phyloP scores from a whole-genome alignment of 2,888 invertebrate species.

The Dorcus parallelipipedus region DNA sequence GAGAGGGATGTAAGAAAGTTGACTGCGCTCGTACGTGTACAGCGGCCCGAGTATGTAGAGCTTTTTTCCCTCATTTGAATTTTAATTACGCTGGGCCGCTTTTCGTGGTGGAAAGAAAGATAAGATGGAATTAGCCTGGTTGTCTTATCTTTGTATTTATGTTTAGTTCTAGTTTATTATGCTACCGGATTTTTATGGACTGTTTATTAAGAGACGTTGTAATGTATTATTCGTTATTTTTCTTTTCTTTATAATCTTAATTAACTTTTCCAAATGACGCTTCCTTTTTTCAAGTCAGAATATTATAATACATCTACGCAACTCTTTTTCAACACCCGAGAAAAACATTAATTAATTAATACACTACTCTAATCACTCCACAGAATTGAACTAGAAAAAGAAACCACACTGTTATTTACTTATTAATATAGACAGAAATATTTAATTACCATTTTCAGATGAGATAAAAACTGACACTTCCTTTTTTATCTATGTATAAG shows the following conservation, averaged over 20 bases:
- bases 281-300: not conserved
- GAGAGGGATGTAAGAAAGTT: slow-evolving; percentile 44
- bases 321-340: too few relatives aligned
- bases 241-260: slow-evolving; percentile 7
- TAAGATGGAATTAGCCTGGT: slow-evolving; percentile 26
- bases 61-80: slow-evolving; percentile 43
- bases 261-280: not conserved
- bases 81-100: slow-evolving; percentile 46
- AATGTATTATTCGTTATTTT: slow-evolving; percentile 9
- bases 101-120: slow-evolving; percentile 26
- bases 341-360: too few relatives aligned
- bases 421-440: too few relatives aligned
- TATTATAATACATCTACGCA: too few relatives aligned
- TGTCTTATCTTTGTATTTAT: slow-evolving; percentile 29
- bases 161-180: slow-evolving; percentile 28
- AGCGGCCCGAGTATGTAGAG: slow-evolving; percentile 45
- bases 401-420: too few relatives aligned
- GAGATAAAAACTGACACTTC: too few relatives aligned
- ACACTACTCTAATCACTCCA: too few relatives aligned
- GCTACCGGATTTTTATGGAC: slow-evolving; percentile 23
- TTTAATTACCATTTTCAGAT: too few relatives aligned
- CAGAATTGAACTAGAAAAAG: too few relatives aligned
- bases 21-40: slow-evolving; percentile 50
- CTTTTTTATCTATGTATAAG: too few relatives aligned
- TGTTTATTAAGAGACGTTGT: slow-evolving; percentile 18